Evolutionary conservation across 1,140 invertebrate species (phyloP).

Genomic region (Diprion similis): DNA sequence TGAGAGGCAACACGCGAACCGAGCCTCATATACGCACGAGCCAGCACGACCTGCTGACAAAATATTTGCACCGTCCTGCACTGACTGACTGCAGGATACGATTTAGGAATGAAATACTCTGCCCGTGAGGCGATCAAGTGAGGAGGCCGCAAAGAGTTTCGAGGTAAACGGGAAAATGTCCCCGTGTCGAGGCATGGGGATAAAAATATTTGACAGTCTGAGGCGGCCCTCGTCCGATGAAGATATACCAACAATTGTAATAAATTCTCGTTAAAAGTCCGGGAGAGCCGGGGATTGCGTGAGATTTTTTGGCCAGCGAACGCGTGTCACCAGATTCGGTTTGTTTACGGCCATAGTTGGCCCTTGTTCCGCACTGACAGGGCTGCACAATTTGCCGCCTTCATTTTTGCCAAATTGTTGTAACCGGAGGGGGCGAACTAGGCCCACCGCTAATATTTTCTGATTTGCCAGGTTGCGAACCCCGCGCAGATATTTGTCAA

Average conservation of each 20-base stretch:
- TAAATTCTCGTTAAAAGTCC: not conserved
- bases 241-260: not conserved
- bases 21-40: not conserved
- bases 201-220: no score
- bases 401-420: not conserved
- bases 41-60: not conserved
- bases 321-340: not conserved
- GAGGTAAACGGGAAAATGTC: no score
- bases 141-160: no score
- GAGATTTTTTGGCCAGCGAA: not conserved
- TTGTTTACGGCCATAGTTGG: not conserved
- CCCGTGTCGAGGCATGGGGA: no score
- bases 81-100: no score
- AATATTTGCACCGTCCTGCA: not conserved
- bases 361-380: not conserved
- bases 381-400: not conserved
- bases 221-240: not conserved
- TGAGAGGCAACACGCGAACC: not conserved
- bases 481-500: slow-evolving; percentile 5
- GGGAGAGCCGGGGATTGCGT: not conserved
- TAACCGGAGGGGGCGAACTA: not conserved
- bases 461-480: not conserved
- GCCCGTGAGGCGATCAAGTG: no score
- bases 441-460: slow-evolving; percentile 1
- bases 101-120: no score